phyloP scores from a whole-genome alignment of 2,888 invertebrate species.

The Lordiphosa andalusiaca region DNA sequence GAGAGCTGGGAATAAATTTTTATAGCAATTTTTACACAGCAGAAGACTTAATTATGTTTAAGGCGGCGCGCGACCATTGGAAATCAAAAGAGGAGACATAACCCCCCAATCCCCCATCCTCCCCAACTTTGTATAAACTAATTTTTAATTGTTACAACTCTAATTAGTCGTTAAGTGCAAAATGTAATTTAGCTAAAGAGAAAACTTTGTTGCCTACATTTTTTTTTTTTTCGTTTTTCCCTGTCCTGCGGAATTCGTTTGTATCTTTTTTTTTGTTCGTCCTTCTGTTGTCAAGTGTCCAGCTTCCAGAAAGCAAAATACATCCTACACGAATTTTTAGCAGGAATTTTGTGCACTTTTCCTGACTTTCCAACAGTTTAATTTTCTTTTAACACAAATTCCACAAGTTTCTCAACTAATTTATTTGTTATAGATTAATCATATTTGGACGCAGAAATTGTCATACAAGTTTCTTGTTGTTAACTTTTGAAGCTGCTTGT shows the following conservation, averaged over 20 bases:
- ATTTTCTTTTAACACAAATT: background rate
- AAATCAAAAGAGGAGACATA: constrained; percentile 43
- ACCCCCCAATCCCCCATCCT: constrained; percentile 6
- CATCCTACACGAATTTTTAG: background rate
- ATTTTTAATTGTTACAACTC: constrained; percentile 66
- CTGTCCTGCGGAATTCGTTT: background rate
- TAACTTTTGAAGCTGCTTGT: constrained; percentile 16
- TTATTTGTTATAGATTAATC: too few species aligned
- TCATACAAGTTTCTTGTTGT: too few species aligned
- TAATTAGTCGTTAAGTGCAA: constrained; percentile 53
- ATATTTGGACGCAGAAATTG: too few species aligned
- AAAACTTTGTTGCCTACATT: constrained; percentile 61
- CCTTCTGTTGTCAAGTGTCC: too few species aligned
- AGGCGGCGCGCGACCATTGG: constrained; percentile 42
- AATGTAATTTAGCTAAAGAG: constrained; percentile 53
- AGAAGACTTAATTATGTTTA: constrained; percentile 72
- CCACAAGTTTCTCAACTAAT: background rate
- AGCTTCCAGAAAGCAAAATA: too few species aligned
- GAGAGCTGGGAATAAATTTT: constrained; percentile 48
- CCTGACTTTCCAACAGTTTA: too few species aligned
- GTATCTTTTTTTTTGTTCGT: too few species aligned
- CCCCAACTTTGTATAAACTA: constrained; percentile 61
- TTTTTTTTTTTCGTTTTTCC: constrained; percentile 17
- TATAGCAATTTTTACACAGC: constrained; percentile 70
- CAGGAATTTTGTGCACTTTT: background rate